phyloP scores from a whole-genome alignment of 2,113 vertebrate species.

The Thomomys bottae region DNA sequence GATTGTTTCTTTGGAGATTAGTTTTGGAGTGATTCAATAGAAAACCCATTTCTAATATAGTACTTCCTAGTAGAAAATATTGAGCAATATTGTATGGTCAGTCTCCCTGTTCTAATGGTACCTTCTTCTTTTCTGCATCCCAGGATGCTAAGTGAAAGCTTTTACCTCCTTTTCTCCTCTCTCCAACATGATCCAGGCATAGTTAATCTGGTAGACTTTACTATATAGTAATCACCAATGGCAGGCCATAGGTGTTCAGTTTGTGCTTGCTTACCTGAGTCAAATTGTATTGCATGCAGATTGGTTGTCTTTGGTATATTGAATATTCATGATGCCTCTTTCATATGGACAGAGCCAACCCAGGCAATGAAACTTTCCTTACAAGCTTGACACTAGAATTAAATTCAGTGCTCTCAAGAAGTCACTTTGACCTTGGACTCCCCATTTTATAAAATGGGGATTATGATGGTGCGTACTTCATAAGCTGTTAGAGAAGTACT shows the following conservation, averaged over 20 bases:
- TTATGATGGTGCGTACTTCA: background rate
- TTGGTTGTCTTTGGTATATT: background rate
- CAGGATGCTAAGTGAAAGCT: background rate
- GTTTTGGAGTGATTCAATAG: no score
- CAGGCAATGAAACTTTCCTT: background rate
- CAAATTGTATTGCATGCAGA: background rate
- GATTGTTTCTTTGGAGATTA: no score
- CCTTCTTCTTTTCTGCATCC: background rate
- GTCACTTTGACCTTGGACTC: background rate
- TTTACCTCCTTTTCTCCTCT: background rate
- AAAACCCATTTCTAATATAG: constrained; percentile 63
- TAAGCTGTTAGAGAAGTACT: background rate
- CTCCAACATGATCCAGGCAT: background rate
- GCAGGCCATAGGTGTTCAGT: background rate
- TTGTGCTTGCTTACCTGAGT: constrained; percentile 28
- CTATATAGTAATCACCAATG: background rate
- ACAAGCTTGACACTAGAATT: constrained; percentile 12
- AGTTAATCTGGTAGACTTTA: background rate
- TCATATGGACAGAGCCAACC: background rate
- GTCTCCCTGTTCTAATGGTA: background rate
- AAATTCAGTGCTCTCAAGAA: background rate
- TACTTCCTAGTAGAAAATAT: constrained; percentile 64
- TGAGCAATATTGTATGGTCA: constrained; percentile 12
- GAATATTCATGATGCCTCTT: background rate
- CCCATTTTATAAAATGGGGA: background rate